A percentile compares a stretch with the other conserved stretches of the same genome.
Conservation (phyloP, 2,888 invertebrate species). For the Agrotis clavis region DNA sequence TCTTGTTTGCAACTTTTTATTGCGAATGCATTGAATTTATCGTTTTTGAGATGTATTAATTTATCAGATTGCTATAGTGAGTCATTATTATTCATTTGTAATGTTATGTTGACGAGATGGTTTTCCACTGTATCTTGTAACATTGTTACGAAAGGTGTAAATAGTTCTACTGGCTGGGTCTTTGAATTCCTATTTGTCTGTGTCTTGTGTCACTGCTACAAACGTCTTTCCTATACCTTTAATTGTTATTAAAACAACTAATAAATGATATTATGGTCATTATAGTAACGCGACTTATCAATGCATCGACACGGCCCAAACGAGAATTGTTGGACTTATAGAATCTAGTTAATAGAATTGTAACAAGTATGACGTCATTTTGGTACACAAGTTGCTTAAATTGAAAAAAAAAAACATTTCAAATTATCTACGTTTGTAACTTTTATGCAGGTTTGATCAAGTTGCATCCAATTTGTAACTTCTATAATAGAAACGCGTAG, state of each 20-base stretch:
- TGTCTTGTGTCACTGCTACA: neutral
- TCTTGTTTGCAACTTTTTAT: slow-evolving; percentile 42
- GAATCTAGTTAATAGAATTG: neutral
- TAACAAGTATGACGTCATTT: too few relatives aligned
- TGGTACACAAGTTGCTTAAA: too few relatives aligned
- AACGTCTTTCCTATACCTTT: neutral
- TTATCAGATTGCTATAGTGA: neutral
- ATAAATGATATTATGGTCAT: slow-evolving; percentile 4
- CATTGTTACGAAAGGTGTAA: neutral
- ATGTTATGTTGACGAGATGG: neutral
- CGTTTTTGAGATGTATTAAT: neutral
- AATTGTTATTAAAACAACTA: neutral
- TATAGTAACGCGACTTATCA: slow-evolving; percentile 37
- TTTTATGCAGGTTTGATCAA: too few relatives aligned
- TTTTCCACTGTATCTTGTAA: neutral
- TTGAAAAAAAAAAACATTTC: too few relatives aligned
- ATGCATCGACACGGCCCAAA: slow-evolving; percentile 43
- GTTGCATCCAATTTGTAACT: neutral
- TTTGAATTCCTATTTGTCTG: neutral
- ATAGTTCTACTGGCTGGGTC: neutral
- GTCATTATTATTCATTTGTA: neutral
- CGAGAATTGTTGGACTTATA: neutral
- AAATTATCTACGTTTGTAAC: neutral
- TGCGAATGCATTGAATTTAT: slow-evolving; percentile 9
- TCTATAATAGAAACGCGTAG: too few relatives aligned